These are phyloP conservation scores for Ornithoptera priamus DNA, from an alignment of 2,888 invertebrate genomes.

Conservation along the genomic window DNA sequence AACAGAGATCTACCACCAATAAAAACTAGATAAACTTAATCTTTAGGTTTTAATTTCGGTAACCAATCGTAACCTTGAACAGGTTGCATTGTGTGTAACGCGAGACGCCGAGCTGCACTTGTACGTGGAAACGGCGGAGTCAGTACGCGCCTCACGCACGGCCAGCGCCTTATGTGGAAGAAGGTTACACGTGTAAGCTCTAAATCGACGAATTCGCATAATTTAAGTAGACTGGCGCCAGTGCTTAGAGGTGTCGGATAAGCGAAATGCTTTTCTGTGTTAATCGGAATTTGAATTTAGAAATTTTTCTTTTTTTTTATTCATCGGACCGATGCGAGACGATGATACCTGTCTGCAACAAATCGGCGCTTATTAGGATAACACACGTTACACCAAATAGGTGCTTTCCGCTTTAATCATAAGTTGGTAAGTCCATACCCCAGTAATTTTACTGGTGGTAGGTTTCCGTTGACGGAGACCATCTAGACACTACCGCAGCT, in stretches of 20 bases:
- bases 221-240: constrained; percentile 40
- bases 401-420: too few species aligned
- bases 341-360: too few species aligned
- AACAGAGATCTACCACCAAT: too few species aligned
- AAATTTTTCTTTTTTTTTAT: too few species aligned
- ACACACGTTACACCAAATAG: too few species aligned
- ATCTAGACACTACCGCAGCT: too few species aligned
- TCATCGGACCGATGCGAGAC: not conserved
- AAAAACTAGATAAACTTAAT: too few species aligned
- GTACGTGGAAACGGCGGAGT: constrained; percentile 20
- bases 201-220: constrained; percentile 41
- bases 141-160: constrained; percentile 28
- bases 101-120: constrained; percentile 31
- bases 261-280: constrained; percentile 12
- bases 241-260: constrained; percentile 24
- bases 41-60: constrained; percentile 1
- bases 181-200: constrained; percentile 68
- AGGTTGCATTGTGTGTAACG: constrained; percentile 41
- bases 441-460: too few species aligned
- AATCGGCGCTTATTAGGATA: too few species aligned
- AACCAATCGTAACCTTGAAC: constrained; percentile 28
- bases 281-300: not conserved
- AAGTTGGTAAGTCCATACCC: too few species aligned
- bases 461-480: too few species aligned
- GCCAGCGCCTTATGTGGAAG: constrained; percentile 47